These are phyloP conservation scores for Neosilurus hyrtlii DNA, from an alignment of 2,797 vertebrate genomes.

Conservation along the genomic window DNA sequence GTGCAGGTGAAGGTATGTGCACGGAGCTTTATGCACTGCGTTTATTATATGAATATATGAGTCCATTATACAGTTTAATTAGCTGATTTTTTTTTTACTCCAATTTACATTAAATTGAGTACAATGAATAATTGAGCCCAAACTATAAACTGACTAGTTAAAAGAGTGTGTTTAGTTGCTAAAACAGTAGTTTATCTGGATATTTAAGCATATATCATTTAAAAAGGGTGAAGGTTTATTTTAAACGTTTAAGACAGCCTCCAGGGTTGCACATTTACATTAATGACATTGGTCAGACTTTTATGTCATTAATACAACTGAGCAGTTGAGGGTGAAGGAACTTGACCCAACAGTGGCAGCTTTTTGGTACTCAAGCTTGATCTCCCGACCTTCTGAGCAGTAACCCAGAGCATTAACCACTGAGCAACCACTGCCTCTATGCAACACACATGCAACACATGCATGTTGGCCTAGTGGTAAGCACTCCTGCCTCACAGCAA, in stretches of 20 bases:
- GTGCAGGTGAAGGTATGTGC: background rate
- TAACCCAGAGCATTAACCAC: no score
- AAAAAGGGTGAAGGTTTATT: background rate
- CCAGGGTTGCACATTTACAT: background rate
- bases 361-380: no score
- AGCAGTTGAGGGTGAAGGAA: no score
- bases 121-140: background rate
- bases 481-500: no score
- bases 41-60: background rate
- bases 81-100: background rate
- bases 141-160: no score
- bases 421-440: no score
- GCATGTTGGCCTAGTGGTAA: no score
- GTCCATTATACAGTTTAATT: background rate
- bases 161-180: background rate
- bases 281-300: no score
- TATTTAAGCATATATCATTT: background rate
- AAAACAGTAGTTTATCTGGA: background rate
- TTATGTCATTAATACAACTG: no score
- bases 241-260: background rate
- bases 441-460: no score
- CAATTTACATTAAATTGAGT: background rate
- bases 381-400: no score
- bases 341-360: no score
- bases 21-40: background rate